Conservation (phyloP, 2,888 invertebrate species). For the Idaea biselata region DNA sequence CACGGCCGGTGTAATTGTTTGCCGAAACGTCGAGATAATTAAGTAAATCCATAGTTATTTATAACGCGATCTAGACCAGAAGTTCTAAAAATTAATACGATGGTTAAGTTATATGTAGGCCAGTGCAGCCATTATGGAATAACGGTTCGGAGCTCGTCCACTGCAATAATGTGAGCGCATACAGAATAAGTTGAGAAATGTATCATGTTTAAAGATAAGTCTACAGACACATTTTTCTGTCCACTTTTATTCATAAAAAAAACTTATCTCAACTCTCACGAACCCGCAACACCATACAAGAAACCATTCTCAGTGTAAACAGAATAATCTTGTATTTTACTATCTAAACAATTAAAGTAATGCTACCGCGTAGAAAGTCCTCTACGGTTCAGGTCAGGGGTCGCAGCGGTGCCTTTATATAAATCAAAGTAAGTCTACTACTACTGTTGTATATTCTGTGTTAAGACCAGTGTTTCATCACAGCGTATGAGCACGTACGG, state of each 20-base stretch:
- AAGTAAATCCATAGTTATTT: too few relatives aligned
- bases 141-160: too few relatives aligned
- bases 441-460: neutral
- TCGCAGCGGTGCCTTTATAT: conserved; percentile 15
- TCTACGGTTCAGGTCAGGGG: conserved; percentile 28
- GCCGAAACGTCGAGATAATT: too few relatives aligned
- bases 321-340: neutral
- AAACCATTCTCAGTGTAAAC: neutral
- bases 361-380: conserved; percentile 41
- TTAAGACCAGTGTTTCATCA: neutral
- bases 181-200: too few relatives aligned
- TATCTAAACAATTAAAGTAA: conserved; percentile 18
- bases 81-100: too few relatives aligned
- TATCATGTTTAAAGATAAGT: too few relatives aligned
- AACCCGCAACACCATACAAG: neutral
- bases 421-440: neutral
- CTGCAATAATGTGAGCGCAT: too few relatives aligned
- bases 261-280: neutral
- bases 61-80: too few relatives aligned
- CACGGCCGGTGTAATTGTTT: too few relatives aligned
- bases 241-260: neutral
- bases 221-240: neutral
- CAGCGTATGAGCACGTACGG: neutral
- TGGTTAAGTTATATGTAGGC: too few relatives aligned
- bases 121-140: too few relatives aligned